These are phyloP conservation scores for Ascidia mentula DNA, from an alignment of 23 tunicate species.

Conservation along the genomic window DNA sequence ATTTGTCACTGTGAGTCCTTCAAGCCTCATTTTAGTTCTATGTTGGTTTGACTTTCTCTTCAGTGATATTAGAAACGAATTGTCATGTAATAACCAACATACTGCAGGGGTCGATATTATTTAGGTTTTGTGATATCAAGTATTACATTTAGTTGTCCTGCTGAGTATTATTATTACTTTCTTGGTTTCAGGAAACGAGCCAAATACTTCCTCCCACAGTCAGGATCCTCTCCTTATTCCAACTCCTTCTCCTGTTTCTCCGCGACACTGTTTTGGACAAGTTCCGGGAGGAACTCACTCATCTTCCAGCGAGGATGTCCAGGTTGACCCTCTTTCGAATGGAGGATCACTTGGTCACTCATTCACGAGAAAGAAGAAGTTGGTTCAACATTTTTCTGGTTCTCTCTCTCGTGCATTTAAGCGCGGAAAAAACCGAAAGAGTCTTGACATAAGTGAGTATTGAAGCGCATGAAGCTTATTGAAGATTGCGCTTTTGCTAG, in stretches of 20 bases:
- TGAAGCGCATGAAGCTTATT: no score
- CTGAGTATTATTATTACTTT: no score
- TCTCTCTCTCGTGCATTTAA: slow-evolving; percentile 69
- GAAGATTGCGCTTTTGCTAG: no score
- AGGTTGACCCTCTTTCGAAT: slow-evolving; percentile 5
- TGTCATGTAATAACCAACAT: no score
- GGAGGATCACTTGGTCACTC: slow-evolving; percentile 39
- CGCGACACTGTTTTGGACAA: slow-evolving; percentile 23
- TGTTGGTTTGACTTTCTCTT: no score
- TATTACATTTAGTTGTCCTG: no score
- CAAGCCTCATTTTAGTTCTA: no score
- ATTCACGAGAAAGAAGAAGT: slow-evolving; percentile 8
- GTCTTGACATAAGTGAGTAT: slow-evolving; percentile 65
- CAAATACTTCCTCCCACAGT: slow-evolving; percentile 36
- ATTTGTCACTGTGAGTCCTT: no score
- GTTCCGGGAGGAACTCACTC: slow-evolving; percentile 31
- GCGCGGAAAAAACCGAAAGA: slow-evolving; percentile 57
- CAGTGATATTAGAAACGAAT: no score
- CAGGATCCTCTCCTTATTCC: slow-evolving; percentile 50
- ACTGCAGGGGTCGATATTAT: no score
- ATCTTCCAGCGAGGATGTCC: slow-evolving; percentile 60
- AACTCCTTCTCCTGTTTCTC: slow-evolving; percentile 39
- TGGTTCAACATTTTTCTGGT: slow-evolving; percentile 69
- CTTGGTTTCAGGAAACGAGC: slow-evolving; percentile 32
- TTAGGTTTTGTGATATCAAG: no score